Evolutionary conservation across 1,140 invertebrate genomes (phyloP).

Genomic region (Conus ventricosus): DNA sequence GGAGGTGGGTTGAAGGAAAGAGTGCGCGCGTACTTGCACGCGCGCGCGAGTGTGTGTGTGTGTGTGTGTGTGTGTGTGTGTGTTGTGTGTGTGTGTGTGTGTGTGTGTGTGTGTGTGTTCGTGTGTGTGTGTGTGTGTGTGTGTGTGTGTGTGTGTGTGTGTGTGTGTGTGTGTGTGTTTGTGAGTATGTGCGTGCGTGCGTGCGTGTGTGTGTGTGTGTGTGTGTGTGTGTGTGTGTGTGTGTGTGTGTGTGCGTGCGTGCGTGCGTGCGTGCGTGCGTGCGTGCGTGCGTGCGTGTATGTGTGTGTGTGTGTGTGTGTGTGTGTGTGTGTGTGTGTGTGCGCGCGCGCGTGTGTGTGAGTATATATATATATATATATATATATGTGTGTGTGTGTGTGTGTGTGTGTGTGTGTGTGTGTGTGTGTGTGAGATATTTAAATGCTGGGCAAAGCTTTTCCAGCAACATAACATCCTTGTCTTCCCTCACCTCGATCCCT

Average conservation of each 20-base stretch:
- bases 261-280: not conserved
- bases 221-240: not conserved
- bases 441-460: no score
- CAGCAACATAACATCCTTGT: no score
- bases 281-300: not conserved
- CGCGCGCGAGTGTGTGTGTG: no score
- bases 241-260: not conserved
- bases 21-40: no score
- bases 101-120: no score
- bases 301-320: not conserved
- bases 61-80: no score
- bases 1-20: no score
- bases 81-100: no score
- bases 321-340: not conserved
- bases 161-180: no score
- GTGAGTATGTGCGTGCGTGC: not conserved
- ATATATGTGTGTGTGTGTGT: conserved; percentile 1
- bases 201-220: not conserved
- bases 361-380: not conserved
- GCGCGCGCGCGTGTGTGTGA: not conserved
- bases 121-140: no score
- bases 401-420: conserved; percentile 21
- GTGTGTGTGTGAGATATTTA: not conserved
- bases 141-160: no score
- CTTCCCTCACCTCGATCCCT: no score